Conservation (phyloP, 53 echinoderm and acorn worm genomes). For the Apostichopus leukothele region DNA sequence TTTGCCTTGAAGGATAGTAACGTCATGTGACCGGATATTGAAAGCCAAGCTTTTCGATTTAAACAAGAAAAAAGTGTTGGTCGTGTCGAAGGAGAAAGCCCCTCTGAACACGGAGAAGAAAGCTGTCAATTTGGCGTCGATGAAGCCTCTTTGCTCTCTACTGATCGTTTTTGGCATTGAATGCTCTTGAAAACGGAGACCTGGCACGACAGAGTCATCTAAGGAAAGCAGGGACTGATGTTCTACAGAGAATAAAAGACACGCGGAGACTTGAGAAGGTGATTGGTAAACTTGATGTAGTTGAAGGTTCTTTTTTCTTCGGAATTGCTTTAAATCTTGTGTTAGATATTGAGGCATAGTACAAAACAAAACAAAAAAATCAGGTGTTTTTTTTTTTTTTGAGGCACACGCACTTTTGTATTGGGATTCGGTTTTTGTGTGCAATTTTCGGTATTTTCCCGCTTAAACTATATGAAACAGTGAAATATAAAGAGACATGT, state of each 20-base stretch:
- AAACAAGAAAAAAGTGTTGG: neutral
- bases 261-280: neutral
- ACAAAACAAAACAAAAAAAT: no score
- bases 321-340: no score
- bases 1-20: neutral
- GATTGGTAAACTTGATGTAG: neutral
- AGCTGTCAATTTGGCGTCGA: neutral
- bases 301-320: no score
- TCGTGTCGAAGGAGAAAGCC: neutral
- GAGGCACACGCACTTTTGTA: no score
- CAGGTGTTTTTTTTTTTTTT: no score
- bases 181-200: neutral
- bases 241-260: neutral
- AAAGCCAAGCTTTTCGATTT: neutral
- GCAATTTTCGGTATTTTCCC: no score
- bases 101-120: neutral
- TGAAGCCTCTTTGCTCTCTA: neutral
- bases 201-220: neutral
- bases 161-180: neutral
- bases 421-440: no score
- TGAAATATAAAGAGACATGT: no score
- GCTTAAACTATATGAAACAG: no score
- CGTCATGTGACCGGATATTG: conserved; percentile 3
- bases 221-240: neutral
- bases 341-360: no score